These are phyloP conservation scores for Prochilodus magdalenae DNA, from an alignment of 2,113 vertebrate genomes.

Conservation along the genomic window DNA sequence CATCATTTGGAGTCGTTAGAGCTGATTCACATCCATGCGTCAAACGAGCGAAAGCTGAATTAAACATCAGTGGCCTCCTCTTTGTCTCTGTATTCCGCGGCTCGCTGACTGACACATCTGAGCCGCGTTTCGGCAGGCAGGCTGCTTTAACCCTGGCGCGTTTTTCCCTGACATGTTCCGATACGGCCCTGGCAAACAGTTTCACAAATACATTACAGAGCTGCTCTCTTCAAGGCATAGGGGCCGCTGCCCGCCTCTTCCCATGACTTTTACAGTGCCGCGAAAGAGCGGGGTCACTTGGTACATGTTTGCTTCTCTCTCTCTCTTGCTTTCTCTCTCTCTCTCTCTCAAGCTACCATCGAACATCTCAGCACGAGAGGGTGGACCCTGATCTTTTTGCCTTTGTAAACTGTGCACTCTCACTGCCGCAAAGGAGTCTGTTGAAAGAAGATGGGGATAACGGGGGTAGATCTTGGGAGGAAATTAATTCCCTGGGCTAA, in stretches of 20 bases:
- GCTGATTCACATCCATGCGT: conserved; percentile 36
- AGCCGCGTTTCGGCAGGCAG: background rate
- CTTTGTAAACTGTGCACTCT: conserved; percentile 38
- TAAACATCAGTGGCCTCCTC: conserved; percentile 36
- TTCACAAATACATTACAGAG: background rate
- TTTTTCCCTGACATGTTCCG: background rate
- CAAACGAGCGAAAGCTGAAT: conserved; percentile 42
- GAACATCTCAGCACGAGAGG: background rate
- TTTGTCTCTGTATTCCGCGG: conserved; percentile 22
- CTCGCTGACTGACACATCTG: background rate
- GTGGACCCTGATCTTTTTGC: background rate
- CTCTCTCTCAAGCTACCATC: background rate
- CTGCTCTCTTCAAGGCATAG: background rate
- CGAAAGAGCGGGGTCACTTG: conserved; percentile 5
- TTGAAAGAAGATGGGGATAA: conserved; percentile 30
- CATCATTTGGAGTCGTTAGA: conserved; percentile 26
- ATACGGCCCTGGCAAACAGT: background rate
- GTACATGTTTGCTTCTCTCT: background rate
- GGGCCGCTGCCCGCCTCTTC: background rate
- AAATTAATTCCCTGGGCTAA: conserved; percentile 56
- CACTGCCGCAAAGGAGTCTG: conserved; percentile 10
- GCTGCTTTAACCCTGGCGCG: background rate
- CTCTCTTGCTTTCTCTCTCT: background rate
- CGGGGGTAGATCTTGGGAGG: conserved; percentile 40
- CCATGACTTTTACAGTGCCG: background rate